Percentiles rank a stretch among this genome's conserved stretches.
Conservation (phyloP, 2,113 vertebrate genomes). For the Syrmaticus mikado region DNA sequence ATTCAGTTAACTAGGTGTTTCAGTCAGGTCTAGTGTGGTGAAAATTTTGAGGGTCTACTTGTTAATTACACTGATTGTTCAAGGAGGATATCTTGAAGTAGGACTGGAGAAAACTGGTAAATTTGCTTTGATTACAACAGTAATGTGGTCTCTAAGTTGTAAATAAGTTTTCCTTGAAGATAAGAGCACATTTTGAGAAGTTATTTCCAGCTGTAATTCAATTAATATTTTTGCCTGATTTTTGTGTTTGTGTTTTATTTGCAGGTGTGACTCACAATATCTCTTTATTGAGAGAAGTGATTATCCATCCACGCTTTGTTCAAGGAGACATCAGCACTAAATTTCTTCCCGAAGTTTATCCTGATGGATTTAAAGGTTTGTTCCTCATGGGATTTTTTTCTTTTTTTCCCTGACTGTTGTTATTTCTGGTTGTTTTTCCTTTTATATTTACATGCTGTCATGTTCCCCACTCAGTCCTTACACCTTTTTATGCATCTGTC, state of each 20-base stretch:
- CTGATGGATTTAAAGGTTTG: constrained; percentile 94
- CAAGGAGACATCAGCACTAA: constrained; percentile 94
- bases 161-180: neutral
- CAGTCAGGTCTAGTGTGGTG: neutral
- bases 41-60: neutral
- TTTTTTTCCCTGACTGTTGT: neutral
- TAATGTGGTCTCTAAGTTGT: neutral
- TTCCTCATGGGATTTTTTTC: constrained; percentile 20
- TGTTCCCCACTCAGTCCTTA: neutral
- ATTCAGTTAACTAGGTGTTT: neutral
- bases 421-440: neutral
- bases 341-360: constrained; percentile 96
- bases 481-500: neutral
- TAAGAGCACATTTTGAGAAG: neutral
- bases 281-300: constrained; percentile 92
- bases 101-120: neutral
- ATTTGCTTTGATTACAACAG: neutral
- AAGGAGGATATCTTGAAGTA: neutral
- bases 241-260: constrained; percentile 48
- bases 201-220: neutral
- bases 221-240: neutral
- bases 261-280: constrained; percentile 98
- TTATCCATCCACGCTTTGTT: constrained; percentile 90
- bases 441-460: neutral
- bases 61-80: neutral